Evolutionary conservation across 2,113 vertebrate genomes (phyloP).

Genomic region (Nycticorax nycticorax): DNA sequence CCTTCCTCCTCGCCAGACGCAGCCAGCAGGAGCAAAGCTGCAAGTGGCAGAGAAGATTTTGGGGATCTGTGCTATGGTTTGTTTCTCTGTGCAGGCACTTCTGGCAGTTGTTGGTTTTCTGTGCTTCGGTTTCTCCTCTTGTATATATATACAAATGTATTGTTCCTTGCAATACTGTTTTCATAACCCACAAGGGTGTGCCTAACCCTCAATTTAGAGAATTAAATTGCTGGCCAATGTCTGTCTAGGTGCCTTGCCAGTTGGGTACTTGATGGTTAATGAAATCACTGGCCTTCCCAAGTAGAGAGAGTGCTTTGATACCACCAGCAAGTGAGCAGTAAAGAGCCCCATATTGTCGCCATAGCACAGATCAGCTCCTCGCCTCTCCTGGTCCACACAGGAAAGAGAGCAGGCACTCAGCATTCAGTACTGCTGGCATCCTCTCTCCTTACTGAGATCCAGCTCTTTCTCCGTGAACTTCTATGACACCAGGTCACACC

Average conservation of each 20-base stretch:
- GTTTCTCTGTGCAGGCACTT: background rate
- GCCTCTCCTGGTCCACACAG: background rate
- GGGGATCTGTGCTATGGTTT: background rate
- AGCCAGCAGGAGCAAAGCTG: background rate
- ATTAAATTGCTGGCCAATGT: background rate
- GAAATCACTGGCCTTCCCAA: background rate
- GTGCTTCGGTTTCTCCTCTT: background rate
- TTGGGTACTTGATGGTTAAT: accelerated
- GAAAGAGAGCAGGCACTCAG: background rate
- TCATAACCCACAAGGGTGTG: background rate
- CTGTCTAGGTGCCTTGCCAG: background rate
- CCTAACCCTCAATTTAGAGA: background rate
- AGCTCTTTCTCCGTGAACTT: background rate
- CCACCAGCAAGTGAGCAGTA: background rate
- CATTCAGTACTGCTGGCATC: background rate
- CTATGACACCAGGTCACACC: accelerated
- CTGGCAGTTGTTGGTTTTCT: background rate
- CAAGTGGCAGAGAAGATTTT: background rate
- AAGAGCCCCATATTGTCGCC: background rate
- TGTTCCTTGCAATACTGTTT: background rate
- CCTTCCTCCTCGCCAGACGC: background rate
- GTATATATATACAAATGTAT: too few relatives aligned
- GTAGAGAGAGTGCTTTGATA: accelerated
- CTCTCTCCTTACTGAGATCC: background rate
- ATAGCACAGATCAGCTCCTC: background rate